Conservation (phyloP, 2,888 invertebrate genomes). For the Drosophila peninsularis region DNA sequence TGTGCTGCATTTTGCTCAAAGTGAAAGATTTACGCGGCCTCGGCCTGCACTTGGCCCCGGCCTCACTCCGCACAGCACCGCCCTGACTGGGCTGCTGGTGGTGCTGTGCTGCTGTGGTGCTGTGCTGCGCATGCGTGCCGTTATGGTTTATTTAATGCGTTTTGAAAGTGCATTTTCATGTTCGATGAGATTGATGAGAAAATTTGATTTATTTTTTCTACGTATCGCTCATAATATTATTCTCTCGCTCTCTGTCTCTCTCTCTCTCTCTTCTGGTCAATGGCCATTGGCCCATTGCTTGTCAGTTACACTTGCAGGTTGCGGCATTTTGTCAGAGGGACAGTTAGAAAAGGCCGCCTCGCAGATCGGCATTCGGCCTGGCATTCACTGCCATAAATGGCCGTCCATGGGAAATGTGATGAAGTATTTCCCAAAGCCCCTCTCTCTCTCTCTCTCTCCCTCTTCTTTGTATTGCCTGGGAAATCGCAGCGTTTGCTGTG, state of each 20-base stretch:
- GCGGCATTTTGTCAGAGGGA: slow-evolving; percentile 79
- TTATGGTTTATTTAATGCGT: slow-evolving; percentile 84
- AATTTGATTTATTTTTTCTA: slow-evolving; percentile 79
- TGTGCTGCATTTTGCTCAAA: slow-evolving; percentile 79
- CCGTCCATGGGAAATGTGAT: slow-evolving; percentile 70
- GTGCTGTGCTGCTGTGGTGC: slow-evolving; percentile 17
- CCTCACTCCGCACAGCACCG: background rate
- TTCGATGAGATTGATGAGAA: slow-evolving; percentile 83
- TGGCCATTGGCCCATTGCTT: slow-evolving; percentile 39
- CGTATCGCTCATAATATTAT: slow-evolving; percentile 45
- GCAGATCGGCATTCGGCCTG: slow-evolving; percentile 53
- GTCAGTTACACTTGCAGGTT: slow-evolving; percentile 79
- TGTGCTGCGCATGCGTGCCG: slow-evolving; percentile 80
- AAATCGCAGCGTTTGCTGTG: slow-evolving; percentile 57
- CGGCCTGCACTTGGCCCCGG: slow-evolving; percentile 39
- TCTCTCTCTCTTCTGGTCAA: slow-evolving; percentile 16
- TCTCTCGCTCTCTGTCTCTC: background rate
- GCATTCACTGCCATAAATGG: slow-evolving; percentile 72
- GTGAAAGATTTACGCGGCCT: slow-evolving; percentile 81
- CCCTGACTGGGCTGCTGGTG: slow-evolving; percentile 21
- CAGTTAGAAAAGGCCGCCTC: slow-evolving; percentile 76
- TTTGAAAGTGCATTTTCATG: slow-evolving; percentile 84
- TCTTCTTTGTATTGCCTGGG: slow-evolving; percentile 45
- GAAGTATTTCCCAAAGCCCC: slow-evolving; percentile 43
- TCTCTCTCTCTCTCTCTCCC: background rate